These are phyloP conservation scores for Prochilodus magdalenae DNA, from an alignment of 2,113 vertebrate species.

Conservation along the genomic window DNA sequence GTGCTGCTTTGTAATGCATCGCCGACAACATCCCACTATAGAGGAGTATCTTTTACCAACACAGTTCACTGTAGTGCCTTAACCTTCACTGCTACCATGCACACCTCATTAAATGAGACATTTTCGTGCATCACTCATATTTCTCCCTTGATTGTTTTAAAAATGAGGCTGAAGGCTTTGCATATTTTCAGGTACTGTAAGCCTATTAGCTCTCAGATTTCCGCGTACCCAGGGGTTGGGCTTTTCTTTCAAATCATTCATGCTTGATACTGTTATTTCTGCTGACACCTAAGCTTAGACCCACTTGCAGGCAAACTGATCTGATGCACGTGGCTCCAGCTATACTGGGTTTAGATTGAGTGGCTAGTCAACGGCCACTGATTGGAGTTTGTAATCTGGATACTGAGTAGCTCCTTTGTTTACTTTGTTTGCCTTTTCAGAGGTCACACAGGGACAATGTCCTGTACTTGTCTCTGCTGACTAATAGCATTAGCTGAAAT, in stretches of 20 bases:
- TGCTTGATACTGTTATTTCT: slow-evolving; percentile 30
- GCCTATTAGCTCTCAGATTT: slow-evolving; percentile 48
- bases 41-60: background rate
- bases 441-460: slow-evolving; percentile 31
- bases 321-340: background rate
- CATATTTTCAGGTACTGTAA: slow-evolving; percentile 47
- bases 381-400: background rate
- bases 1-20: too few species aligned
- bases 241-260: slow-evolving; percentile 38
- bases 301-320: slow-evolving; percentile 9
- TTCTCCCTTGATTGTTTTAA: slow-evolving; percentile 41
- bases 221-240: background rate
- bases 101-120: background rate
- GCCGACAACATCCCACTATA: too few species aligned
- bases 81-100: background rate
- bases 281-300: slow-evolving; percentile 23
- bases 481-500: slow-evolving; percentile 71
- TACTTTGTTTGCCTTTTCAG: slow-evolving; percentile 44
- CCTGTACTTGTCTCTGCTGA: slow-evolving; percentile 34
- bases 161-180: slow-evolving; percentile 57
- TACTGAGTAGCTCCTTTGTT: slow-evolving; percentile 43
- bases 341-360: slow-evolving; percentile 24
- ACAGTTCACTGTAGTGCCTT: background rate
- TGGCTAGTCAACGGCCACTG: slow-evolving; percentile 27
- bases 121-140: background rate